Conservation (phyloP, 1,140 invertebrate species). For the Pogonognathellus flavescens region DNA sequence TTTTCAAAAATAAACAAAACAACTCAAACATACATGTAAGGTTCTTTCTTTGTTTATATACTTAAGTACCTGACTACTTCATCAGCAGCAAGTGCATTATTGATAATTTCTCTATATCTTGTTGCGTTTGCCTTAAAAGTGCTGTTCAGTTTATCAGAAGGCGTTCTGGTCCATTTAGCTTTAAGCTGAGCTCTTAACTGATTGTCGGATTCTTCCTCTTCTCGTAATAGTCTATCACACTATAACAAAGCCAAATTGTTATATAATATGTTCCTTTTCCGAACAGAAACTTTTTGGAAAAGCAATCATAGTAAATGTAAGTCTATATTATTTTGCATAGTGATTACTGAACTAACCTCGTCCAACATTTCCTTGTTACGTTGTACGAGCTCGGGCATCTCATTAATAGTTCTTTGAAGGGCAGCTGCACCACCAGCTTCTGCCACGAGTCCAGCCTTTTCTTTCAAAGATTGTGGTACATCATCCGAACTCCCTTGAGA, state of each 20-base stretch:
- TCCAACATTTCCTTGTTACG: conserved; percentile 96
- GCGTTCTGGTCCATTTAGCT: conserved; percentile 89
- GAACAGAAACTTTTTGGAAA: conserved; percentile 48
- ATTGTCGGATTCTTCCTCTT: conserved; percentile 92
- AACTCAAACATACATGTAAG: too few species aligned
- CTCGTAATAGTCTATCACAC: conserved; percentile 87
- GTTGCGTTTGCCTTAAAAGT: conserved; percentile 86
- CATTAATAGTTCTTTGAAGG: conserved; percentile 77
- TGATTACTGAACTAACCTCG: conserved; percentile 78
- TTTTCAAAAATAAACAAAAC: too few species aligned
- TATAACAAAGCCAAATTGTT: conserved; percentile 67
- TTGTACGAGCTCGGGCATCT: conserved; percentile 90
- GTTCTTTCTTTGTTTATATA: background rate
- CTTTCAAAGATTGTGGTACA: conserved; percentile 88
- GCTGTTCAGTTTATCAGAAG: conserved; percentile 89
- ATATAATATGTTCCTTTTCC: too few species aligned
- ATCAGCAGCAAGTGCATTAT: conserved; percentile 87
- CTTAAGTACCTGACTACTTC: conserved; percentile 71
- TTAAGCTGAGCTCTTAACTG: conserved; percentile 91
- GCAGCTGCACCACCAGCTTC: conserved; percentile 75
- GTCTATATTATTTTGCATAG: conserved; percentile 50
- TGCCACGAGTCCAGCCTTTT: conserved; percentile 84
- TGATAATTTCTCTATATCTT: conserved; percentile 92
- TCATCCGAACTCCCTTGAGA: conserved; percentile 78
- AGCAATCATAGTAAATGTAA: conserved; percentile 49